These are phyloP conservation scores for Melitaea cinxia DNA, from an alignment of 1,140 invertebrate genomes.

Conservation along the genomic window DNA sequence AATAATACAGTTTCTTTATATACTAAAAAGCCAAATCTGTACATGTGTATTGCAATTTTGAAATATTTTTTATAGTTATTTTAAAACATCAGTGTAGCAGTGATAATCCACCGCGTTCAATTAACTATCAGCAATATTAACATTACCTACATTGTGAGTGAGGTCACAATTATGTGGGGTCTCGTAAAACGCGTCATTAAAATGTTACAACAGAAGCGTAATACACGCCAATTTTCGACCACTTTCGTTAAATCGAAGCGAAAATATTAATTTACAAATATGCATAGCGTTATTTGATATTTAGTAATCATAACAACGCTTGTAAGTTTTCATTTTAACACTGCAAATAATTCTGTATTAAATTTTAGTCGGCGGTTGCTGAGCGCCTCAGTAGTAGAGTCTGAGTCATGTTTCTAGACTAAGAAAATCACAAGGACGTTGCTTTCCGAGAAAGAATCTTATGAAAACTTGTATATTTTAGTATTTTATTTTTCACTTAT, in stretches of 20 bases:
- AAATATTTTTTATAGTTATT: no score
- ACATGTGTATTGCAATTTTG: no score
- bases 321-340: constrained; percentile 35
- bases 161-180: constrained; percentile 38
- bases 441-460: constrained; percentile 46
- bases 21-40: no score
- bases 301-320: constrained; percentile 24
- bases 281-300: constrained; percentile 12
- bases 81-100: no score
- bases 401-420: constrained; percentile 64
- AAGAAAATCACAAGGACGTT: constrained; percentile 67
- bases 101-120: neutral
- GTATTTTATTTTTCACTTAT: constrained; percentile 23
- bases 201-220: constrained; percentile 47
- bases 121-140: constrained; percentile 34
- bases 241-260: neutral
- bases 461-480: constrained; percentile 38
- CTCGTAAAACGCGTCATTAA: constrained; percentile 55
- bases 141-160: constrained; percentile 31
- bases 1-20: no score
- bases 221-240: constrained; percentile 6
- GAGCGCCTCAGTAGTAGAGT: constrained; percentile 49
- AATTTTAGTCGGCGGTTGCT: constrained; percentile 58
- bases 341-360: constrained; percentile 46
- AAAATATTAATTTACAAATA: neutral